Evolutionary conservation across 2,888 invertebrate species (phyloP).

Genomic region (Lasioglossum pauxillum): DNA sequence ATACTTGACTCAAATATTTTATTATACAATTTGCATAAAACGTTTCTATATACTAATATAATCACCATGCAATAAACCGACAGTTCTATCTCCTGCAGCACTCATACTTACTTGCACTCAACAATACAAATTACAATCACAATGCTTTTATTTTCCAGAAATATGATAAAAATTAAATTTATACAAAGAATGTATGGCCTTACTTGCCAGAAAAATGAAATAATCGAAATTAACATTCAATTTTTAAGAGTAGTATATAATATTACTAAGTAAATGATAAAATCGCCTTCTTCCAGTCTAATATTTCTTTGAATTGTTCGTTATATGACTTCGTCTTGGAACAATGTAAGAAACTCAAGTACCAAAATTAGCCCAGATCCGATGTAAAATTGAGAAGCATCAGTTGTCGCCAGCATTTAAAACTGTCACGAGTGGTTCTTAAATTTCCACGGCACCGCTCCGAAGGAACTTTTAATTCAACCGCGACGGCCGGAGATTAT

Average conservation of each 20-base stretch:
- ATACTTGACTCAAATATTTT: background rate
- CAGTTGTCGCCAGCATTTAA: background rate
- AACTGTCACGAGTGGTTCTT: background rate
- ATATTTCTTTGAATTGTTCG: background rate
- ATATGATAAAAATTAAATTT: background rate
- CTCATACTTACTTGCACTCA: too few relatives aligned
- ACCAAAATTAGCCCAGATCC: background rate
- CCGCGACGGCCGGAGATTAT: slow-evolving; percentile 49
- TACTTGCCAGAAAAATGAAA: background rate
- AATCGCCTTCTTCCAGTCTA: background rate
- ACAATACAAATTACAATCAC: background rate
- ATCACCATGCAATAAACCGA: background rate
- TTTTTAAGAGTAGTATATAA: background rate
- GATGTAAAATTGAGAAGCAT: slow-evolving; percentile 12
- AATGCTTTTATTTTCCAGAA: background rate
- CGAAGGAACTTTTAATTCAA: slow-evolving; percentile 44
- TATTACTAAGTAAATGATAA: background rate
- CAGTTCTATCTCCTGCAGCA: background rate
- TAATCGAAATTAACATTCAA: background rate
- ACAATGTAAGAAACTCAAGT: background rate
- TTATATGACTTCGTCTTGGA: too few relatives aligned
- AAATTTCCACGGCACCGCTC: background rate
- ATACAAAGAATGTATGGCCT: background rate
- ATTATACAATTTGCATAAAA: background rate
- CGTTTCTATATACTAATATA: background rate